A percentile compares a stretch with the other conserved stretches of the same genome.
These are phyloP conservation scores for Puffinus mauretanicus DNA, from an alignment of 2,113 vertebrate species.

Conservation along the genomic window DNA sequence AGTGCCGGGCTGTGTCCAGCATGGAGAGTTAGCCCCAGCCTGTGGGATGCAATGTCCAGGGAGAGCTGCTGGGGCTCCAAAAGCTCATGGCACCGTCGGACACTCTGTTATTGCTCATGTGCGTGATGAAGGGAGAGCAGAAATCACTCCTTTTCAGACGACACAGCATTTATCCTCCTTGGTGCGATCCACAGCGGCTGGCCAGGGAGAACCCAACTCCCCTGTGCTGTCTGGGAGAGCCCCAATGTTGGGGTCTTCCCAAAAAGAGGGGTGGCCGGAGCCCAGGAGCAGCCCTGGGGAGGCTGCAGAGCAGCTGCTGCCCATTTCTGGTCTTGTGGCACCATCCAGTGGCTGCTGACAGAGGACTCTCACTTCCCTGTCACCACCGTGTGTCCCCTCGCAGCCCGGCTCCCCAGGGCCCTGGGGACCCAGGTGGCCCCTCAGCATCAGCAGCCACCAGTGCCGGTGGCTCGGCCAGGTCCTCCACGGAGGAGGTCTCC, in stretches of 20 bases:
- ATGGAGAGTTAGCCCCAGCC: not conserved
- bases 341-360: constrained; percentile 55
- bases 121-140: not conserved
- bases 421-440: not conserved
- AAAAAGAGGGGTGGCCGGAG: accelerated
- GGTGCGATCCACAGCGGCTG: accelerated
- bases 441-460: constrained; percentile 41
- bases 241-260: accelerated
- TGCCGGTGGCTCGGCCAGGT: not conserved
- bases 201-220: not conserved
- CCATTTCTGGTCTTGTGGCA: constrained; percentile 35
- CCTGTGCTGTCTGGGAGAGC: no score
- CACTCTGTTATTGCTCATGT: accelerated
- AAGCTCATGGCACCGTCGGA: accelerated
- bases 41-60: not conserved
- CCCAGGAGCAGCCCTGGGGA: not conserved
- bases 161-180: not conserved
- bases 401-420: not conserved
- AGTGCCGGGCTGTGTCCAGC: accelerated
- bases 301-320: not conserved
- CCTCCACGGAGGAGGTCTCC: constrained; percentile 69
- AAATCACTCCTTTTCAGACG: not conserved
- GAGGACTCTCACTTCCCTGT: not conserved
- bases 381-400: accelerated
- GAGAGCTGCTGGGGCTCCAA: not conserved